Evolutionary conservation across 2,888 invertebrate species (phyloP).

Genomic region (Allacma fusca): DNA sequence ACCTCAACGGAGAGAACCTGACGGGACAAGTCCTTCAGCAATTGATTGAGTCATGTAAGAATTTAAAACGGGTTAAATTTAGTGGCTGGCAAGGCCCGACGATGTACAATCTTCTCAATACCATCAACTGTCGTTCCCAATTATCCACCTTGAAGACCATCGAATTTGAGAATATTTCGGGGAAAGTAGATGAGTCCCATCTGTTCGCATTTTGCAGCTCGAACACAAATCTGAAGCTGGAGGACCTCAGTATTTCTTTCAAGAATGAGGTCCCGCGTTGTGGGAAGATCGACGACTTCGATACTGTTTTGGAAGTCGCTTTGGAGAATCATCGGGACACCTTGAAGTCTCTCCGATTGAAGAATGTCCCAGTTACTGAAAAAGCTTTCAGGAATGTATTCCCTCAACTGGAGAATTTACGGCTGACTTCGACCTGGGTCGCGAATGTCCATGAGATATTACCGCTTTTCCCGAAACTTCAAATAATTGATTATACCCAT

Average conservation of each 20-base stretch:
- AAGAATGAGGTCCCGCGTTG: background rate
- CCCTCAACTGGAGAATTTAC: background rate
- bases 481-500: constrained; percentile 10
- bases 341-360: background rate
- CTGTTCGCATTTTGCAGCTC: constrained; percentile 18
- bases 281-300: background rate
- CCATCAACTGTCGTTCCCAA: constrained; percentile 24
- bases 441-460: background rate
- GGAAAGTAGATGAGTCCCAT: constrained; percentile 4
- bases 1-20: constrained; percentile 17
- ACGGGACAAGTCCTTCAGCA: constrained; percentile 30
- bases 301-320: constrained; percentile 6
- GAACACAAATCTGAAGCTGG: background rate
- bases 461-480: background rate
- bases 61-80: background rate
- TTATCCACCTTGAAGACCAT: background rate
- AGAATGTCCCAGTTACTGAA: constrained; percentile 9
- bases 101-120: constrained; percentile 25
- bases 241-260: background rate
- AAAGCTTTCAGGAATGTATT: background rate
- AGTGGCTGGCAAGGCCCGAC: constrained; percentile 27
- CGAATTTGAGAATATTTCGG: background rate
- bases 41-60: constrained; percentile 21
- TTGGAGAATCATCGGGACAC: constrained; percentile 8
- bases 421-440: background rate